Evolutionary conservation across 2,888 invertebrate species (phyloP), one percentile per base, ranked within the genome.

Genomic region (Himalopsyche tibetana): DNA sequence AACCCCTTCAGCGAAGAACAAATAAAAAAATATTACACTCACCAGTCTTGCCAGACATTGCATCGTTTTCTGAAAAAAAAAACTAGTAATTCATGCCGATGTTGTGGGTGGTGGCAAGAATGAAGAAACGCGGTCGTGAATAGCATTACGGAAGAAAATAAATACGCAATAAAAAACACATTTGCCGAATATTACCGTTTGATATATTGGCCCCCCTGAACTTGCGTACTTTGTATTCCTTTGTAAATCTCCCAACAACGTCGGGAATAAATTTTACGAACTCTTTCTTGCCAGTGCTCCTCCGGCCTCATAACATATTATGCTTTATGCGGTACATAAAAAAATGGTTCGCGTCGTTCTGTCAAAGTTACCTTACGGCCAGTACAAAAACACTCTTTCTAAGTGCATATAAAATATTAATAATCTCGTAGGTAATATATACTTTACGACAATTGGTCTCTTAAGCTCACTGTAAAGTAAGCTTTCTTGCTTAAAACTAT

Each of bases 91-190:
- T 74, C 74, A 36, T 5, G 38, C 63, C 74, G 36, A 74, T 74
- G 74, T 74, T 74, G 74, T 74, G 36, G 36, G 74, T 15, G 74
- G 74, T 36, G 74, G 19, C 36, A 74, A 74, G 74, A 74, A 36
- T 36, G 74, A 74, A 74, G 74, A 74, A 74, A 74, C 74, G 74
- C 74, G 74, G 74, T 74, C 74, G 74, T 74, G 74, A 74, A 74
- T 74, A 74, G 74, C 36, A 74, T 74, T 74, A 74, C 74, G 74
- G 74, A 74, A 38, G 74, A 74, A 74, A 38, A 74, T 74, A 74
- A 74, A 74, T 74, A 74, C 74, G 74, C 74, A 74, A 36, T 74
- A 74, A 74, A 74, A 74, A 74, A 74, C 74, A 74, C 74, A 74
- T 74, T 74, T 74, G 74, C 74, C 36, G 74, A 74, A 74, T 74